Percentiles rank a stretch among this genome's conserved stretches.
These are phyloP conservation scores for Odocoileus hemionus DNA, from an alignment of 2,113 vertebrate genomes.

Conservation along the genomic window DNA sequence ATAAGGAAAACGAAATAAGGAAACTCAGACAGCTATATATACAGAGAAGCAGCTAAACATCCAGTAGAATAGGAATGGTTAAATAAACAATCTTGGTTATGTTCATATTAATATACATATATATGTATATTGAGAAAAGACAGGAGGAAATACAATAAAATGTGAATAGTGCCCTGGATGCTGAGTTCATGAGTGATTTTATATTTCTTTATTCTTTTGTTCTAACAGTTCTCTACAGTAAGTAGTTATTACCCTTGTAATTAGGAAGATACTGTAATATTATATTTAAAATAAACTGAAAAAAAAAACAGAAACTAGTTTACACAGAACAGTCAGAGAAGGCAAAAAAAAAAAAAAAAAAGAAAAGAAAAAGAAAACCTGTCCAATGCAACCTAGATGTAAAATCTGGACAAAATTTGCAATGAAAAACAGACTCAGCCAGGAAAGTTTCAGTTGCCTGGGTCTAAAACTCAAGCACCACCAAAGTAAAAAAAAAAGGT, in stretches of 20 bases:
- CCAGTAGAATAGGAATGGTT: background rate
- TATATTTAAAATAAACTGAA: constrained; percentile 6
- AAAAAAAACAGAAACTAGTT: constrained; percentile 1
- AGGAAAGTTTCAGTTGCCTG: constrained; percentile 31
- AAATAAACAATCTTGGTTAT: background rate
- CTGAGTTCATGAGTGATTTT: background rate
- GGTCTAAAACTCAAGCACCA: constrained; percentile 61
- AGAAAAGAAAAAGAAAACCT: background rate
- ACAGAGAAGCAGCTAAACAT: background rate
- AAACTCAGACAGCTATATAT: background rate
- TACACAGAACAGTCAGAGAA: constrained; percentile 10
- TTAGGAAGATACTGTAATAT: constrained; percentile 43
- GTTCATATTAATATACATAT: background rate
- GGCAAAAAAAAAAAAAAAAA: background rate
- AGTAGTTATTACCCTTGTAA: background rate
- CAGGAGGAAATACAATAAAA: background rate
- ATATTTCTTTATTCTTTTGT: constrained; percentile 14
- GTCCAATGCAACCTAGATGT: constrained; percentile 25
- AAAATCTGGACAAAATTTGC: constrained; percentile 48
- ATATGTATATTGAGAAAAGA: background rate
- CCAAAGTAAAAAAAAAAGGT: background rate
- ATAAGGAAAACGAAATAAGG: background rate
- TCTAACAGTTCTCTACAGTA: constrained; percentile 29
- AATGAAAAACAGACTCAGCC: constrained; percentile 68
- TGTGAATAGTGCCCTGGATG: background rate